Conservation (phyloP, 2,797 vertebrate species). For the Clarias platycephalus region DNA sequence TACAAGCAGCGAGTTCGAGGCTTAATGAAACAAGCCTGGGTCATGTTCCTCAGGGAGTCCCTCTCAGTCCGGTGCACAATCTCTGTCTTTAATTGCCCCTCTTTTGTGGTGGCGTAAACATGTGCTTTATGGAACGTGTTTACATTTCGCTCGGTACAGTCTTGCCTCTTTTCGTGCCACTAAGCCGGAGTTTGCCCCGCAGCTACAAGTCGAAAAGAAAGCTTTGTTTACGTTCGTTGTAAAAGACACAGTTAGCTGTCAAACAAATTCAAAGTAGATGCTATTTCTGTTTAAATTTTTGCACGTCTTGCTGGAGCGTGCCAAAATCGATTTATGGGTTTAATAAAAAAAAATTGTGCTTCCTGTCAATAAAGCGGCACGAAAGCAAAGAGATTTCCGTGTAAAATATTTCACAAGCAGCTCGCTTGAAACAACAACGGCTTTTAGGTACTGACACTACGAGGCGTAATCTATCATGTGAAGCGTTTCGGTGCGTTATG, state of each 20-base stretch:
- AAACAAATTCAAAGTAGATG: slow-evolving; percentile 32
- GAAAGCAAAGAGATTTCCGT: slow-evolving; percentile 39
- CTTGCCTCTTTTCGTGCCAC: slow-evolving; percentile 24
- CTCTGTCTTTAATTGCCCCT: slow-evolving; percentile 38
- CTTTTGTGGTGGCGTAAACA: slow-evolving; percentile 35
- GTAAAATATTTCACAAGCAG: slow-evolving; percentile 53
- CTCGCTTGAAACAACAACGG: slow-evolving; percentile 36
- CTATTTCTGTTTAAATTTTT: slow-evolving; percentile 24
- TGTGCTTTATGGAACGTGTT: slow-evolving; percentile 38
- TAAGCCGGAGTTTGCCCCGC: slow-evolving; percentile 6
- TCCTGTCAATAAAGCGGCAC: slow-evolving; percentile 32
- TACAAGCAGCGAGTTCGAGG: slow-evolving; percentile 9
- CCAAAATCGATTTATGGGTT: slow-evolving; percentile 50
- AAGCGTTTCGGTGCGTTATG: slow-evolving; percentile 37
- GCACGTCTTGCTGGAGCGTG: slow-evolving; percentile 25
- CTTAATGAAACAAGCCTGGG: slow-evolving; percentile 31
- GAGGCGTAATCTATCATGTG: slow-evolving; percentile 22
- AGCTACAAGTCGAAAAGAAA: slow-evolving; percentile 21
- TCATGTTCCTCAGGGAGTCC: slow-evolving; percentile 22
- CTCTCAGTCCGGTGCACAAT: slow-evolving; percentile 35
- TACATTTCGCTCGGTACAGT: slow-evolving; percentile 37
- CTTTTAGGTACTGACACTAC: slow-evolving; percentile 31
- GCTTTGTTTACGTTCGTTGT: slow-evolving; percentile 33
- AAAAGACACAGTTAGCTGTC: slow-evolving; percentile 33
- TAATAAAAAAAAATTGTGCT: slow-evolving; percentile 40